Evolutionary conservation across 2,888 invertebrate genomes (phyloP).

Genomic region (Brachyptera risi): DNA sequence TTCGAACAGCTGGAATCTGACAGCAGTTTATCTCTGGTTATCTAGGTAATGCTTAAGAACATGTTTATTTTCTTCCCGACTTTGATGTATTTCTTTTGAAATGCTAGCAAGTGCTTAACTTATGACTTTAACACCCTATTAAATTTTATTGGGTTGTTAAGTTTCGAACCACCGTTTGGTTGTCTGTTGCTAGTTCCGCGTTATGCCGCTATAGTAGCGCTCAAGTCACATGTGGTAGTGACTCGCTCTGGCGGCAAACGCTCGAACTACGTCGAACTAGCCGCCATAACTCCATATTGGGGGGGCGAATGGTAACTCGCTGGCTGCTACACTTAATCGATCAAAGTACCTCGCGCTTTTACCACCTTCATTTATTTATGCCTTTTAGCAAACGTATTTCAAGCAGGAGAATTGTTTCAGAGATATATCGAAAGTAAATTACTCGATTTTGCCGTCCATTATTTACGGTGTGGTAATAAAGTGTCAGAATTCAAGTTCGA

Average conservation of each 20-base stretch:
- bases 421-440: neutral
- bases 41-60: too few relatives aligned
- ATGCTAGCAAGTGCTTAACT: too few relatives aligned
- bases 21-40: too few relatives aligned
- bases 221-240: conserved; percentile 8
- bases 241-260: conserved; percentile 21
- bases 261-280: conserved; percentile 24
- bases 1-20: too few relatives aligned
- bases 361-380: conserved; percentile 6
- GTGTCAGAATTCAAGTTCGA: neutral
- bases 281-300: neutral
- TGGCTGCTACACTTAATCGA: conserved; percentile 10
- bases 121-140: too few relatives aligned
- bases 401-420: neutral
- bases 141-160: too few relatives aligned
- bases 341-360: conserved; percentile 10
- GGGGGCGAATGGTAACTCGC: neutral
- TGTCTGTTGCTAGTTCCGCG: conserved; percentile 18
- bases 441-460: neutral
- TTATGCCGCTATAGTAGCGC: conserved; percentile 22
- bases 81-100: too few relatives aligned
- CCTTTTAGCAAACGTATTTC: neutral
- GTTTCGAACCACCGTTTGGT: neutral
- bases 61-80: too few relatives aligned
- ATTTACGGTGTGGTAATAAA: neutral